Base-by-base conservation (phyloP, 2,888 invertebrate species). In the Ophion slaviceki region DNA sequence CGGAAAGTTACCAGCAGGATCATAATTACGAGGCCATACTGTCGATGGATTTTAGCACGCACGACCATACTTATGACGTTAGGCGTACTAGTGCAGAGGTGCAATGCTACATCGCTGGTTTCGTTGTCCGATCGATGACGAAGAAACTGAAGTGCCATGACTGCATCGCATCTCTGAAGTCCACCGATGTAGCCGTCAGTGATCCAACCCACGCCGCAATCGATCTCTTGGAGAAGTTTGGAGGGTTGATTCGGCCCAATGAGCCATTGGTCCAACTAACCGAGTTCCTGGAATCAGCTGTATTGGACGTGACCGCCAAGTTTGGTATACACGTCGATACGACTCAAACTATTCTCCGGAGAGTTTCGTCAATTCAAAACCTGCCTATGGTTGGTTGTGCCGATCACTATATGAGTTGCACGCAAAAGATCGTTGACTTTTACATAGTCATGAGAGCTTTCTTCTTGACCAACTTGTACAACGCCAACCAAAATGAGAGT, bases 271-370 rank as follows among this genome's bases (percentile, higher is more conserved):
- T 72, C 20, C 32, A n/a, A 8, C n/a, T 72, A 10, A 72, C 71
- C 1, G 71, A 72, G 14, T 32, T 4, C n/a, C 71, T 72, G 36
- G 59, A 72, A 59, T 57, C 32, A 59, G 24, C 59, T 17, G 71
- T 72, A 10, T 32, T 72, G 10, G 71, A 72, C 17, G 71, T 72
- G 2, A 7, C 17, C 8, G 71, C 57, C 1, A 72, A 53, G n/a
- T 32, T 32, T 4, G 57, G 71, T 7, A n/a, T 72, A 14, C 71
- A 72, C 8, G 32, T 72, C 14, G 71, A 72, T 72, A 72, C 71
- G 8, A 36, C 59, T 20, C 57, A 72, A 28, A 47, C 24, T 0
- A 70, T 70, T 14, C 47, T 70, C 47, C 47, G 32, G 32, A 47
- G 14, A 53, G 57, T 24, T 32, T 72, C 36, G 32, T 53, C 53